phyloP scores from a whole-genome alignment of 2,888 invertebrate genomes.

The Pseudolycoriella hygida region DNA sequence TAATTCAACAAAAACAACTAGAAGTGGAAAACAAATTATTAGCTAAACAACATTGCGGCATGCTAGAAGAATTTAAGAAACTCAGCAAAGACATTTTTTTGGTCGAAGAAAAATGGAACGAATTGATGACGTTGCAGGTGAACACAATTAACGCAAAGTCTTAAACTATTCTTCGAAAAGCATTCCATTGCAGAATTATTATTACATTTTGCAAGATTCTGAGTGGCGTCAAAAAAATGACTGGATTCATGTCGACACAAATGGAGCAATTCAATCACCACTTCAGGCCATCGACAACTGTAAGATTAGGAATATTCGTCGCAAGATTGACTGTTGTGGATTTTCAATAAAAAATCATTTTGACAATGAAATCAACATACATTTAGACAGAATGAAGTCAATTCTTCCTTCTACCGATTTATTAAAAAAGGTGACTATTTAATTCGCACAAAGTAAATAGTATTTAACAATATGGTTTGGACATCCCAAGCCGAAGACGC shows the following conservation, averaged over 20 bases:
- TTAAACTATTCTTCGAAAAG: too few relatives aligned
- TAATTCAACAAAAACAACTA: neutral
- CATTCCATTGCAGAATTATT: constrained; percentile 6
- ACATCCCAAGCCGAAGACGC: too few relatives aligned
- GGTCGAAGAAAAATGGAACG: neutral
- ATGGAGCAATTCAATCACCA: neutral
- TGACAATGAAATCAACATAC: neutral
- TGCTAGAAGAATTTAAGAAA: neutral
- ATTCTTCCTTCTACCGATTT: constrained; percentile 6
- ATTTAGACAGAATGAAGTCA: constrained; percentile 7
- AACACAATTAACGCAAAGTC: too few relatives aligned
- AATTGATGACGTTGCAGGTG: too few relatives aligned
- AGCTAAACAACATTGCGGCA: neutral
- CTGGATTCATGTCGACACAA: constrained; percentile 6
- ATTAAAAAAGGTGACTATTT: constrained; percentile 5
- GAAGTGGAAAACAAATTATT: neutral
- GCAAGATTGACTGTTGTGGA: constrained; percentile 1
- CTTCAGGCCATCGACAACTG: neutral
- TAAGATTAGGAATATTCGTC: neutral
- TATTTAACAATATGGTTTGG: too few relatives aligned
- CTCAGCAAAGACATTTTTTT: neutral
- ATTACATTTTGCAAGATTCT: constrained; percentile 7
- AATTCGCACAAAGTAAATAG: too few relatives aligned
- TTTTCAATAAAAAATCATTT: neutral
- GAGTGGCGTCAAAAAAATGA: constrained; percentile 8